Percentiles rank a stretch among this genome's conserved stretches.
phyloP scores from a whole-genome alignment of 1,140 invertebrate species.

The Drosophila pseudoobscura region DNA sequence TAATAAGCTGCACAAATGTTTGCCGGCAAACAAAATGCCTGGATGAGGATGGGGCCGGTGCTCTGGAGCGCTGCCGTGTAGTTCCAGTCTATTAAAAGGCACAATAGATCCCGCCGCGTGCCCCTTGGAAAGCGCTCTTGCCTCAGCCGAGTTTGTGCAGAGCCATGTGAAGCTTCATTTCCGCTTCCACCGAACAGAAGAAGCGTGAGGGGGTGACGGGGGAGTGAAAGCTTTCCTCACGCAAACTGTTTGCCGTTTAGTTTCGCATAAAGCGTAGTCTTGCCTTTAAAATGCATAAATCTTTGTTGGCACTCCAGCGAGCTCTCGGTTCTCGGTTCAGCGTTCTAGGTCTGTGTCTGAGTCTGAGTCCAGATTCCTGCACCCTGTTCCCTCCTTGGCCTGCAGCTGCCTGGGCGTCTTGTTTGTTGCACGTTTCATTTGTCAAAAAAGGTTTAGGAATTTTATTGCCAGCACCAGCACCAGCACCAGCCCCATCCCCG shows the following conservation, averaged over 20 bases:
- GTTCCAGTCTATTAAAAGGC: slow-evolving; percentile 70
- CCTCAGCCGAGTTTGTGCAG: background rate
- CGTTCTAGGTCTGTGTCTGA: background rate
- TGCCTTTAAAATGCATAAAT: slow-evolving; percentile 73
- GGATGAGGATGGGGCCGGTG: slow-evolving; percentile 29
- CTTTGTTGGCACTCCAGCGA: slow-evolving; percentile 64
- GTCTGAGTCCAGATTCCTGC: slow-evolving; percentile 9
- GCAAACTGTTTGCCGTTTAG: slow-evolving; percentile 76
- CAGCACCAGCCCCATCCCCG: background rate
- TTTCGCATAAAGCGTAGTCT: slow-evolving; percentile 67
- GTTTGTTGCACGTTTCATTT: slow-evolving; percentile 78
- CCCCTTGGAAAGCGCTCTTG: slow-evolving; percentile 38
- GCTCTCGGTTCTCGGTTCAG: background rate
- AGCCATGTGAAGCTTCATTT: slow-evolving; percentile 51
- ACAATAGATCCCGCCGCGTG: slow-evolving; percentile 54
- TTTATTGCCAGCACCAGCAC: slow-evolving; percentile 54
- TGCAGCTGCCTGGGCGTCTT: slow-evolving; percentile 55
- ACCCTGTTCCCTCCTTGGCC: slow-evolving; percentile 17
- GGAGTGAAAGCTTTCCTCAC: slow-evolving; percentile 54
- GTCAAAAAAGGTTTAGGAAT: slow-evolving; percentile 68
- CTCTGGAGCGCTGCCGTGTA: slow-evolving; percentile 35
- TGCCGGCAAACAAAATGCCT: slow-evolving; percentile 58
- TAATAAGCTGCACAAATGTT: slow-evolving; percentile 78
- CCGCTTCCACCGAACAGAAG: slow-evolving; percentile 10
- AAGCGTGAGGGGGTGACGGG: background rate